Percentiles rank a stretch among this genome's conserved stretches.
These are phyloP conservation scores for Himantopus leucocephalus DNA, from an alignment of 2,113 vertebrate species.

Conservation along the genomic window DNA sequence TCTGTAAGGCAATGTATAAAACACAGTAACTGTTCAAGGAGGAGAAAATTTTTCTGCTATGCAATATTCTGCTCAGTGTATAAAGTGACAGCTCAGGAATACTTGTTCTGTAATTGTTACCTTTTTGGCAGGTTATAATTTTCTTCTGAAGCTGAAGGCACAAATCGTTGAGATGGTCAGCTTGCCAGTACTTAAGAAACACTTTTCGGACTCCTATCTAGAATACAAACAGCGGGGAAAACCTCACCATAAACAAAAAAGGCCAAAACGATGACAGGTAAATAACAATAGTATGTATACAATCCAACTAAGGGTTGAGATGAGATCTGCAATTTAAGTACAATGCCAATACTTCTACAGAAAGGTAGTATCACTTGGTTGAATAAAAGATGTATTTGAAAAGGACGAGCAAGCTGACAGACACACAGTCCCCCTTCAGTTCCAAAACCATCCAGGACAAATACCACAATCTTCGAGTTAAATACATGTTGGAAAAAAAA, in stretches of 20 bases:
- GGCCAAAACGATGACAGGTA: not conserved
- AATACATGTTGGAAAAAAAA: not conserved
- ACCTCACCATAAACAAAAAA: not conserved
- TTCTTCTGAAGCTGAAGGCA: slow-evolving; percentile 89
- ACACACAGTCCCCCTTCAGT: not conserved
- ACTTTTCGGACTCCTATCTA: slow-evolving; percentile 90
- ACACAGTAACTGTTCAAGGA: not conserved
- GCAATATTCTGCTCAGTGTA: not conserved
- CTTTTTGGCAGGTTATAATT: slow-evolving; percentile 94
- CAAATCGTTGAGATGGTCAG: slow-evolving; percentile 89
- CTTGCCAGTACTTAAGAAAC: slow-evolving; percentile 92
- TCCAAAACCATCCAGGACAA: not conserved
- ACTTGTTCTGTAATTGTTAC: slow-evolving; percentile 68
- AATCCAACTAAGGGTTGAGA: not conserved
- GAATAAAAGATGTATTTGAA: not conserved
- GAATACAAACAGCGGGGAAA: slow-evolving; percentile 58
- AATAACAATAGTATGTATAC: not conserved
- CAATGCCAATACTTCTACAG: not conserved
- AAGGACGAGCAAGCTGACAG: not conserved
- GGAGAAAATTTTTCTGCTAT: not conserved
- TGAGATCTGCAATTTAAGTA: not conserved
- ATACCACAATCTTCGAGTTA: not conserved
- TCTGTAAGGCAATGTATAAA: not conserved
- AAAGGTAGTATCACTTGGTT: not conserved
- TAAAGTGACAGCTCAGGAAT: not conserved